Evolutionary conservation across 2,113 vertebrate genomes (phyloP).

Genomic region (Lontra canadensis): DNA sequence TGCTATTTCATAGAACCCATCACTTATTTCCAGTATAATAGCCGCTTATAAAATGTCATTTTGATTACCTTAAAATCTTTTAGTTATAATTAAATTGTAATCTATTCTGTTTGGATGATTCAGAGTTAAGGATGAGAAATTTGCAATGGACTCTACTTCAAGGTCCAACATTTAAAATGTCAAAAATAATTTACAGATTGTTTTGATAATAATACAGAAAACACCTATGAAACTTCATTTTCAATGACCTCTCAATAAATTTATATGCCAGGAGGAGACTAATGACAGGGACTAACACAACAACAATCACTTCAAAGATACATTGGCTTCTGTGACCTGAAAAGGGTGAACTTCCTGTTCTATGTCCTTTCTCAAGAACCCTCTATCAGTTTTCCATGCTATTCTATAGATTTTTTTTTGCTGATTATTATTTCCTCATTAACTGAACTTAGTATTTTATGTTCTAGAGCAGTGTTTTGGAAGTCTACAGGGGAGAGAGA

Average conservation of each 20-base stretch:
- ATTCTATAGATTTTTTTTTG: not conserved
- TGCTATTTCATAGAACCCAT: not conserved
- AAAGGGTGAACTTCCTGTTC: not conserved
- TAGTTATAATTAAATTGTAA: constrained; percentile 35
- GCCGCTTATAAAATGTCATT: not conserved
- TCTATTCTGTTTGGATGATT: not conserved
- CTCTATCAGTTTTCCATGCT: not conserved
- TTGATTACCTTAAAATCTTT: constrained; percentile 33
- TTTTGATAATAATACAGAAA: not conserved
- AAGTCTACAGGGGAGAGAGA: not conserved
- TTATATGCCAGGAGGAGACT: not conserved
- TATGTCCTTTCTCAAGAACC: not conserved
- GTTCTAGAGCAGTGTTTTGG: not conserved
- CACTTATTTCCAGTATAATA: not conserved
- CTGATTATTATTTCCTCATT: not conserved
- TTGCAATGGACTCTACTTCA: not conserved
- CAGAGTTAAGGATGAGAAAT: not conserved
- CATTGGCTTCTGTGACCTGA: not conserved
- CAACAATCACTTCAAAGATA: not conserved
- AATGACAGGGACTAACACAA: not conserved
- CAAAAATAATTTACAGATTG: not conserved
- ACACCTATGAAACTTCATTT: constrained; percentile 30
- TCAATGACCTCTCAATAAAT: not conserved
- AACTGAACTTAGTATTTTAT: not conserved
- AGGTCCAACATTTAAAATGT: constrained; percentile 40